Percentiles rank a stretch among this genome's conserved stretches.
These are phyloP conservation scores for Synanthedon formicaeformis DNA, from an alignment of 2,888 invertebrate genomes.

Conservation along the genomic window DNA sequence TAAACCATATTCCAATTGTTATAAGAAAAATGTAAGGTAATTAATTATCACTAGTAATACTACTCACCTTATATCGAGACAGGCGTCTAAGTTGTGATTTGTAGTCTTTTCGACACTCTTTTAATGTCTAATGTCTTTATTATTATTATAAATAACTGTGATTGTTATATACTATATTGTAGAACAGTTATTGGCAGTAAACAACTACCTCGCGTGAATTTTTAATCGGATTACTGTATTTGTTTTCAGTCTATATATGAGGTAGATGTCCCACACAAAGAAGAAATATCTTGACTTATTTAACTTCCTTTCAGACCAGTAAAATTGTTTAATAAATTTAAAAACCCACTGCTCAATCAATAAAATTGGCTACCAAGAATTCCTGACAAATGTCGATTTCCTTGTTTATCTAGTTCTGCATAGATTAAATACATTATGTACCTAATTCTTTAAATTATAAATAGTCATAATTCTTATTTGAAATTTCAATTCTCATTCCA, in stretches of 20 bases:
- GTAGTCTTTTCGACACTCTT: slow-evolving; percentile 58
- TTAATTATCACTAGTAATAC: slow-evolving; percentile 50
- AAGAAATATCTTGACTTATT: too few species aligned
- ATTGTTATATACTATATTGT: slow-evolving; percentile 30
- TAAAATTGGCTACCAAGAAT: too few species aligned
- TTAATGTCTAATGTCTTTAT: slow-evolving; percentile 41
- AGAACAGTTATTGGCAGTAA: slow-evolving; percentile 41
- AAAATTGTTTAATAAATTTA: too few species aligned
- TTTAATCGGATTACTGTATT: slow-evolving; percentile 8
- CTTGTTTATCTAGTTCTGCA: too few species aligned
- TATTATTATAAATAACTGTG: slow-evolving; percentile 45
- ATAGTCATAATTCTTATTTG: too few species aligned
- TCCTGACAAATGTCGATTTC: too few species aligned
- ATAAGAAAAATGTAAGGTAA: slow-evolving; percentile 46
- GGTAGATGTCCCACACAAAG: neutral
- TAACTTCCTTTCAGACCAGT: too few species aligned
- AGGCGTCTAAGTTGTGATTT: slow-evolving; percentile 49
- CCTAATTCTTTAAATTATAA: too few species aligned
- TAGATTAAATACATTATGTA: too few species aligned
- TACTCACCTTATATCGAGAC: neutral
- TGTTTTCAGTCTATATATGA: neutral
- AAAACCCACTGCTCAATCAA: too few species aligned
- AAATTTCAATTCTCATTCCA: too few species aligned
- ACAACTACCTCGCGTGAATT: slow-evolving; percentile 39
- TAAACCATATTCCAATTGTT: slow-evolving; percentile 56